These are phyloP conservation scores for Lasioglossum leucozonium DNA, from an alignment of 2,888 invertebrate genomes.

Conservation along the genomic window DNA sequence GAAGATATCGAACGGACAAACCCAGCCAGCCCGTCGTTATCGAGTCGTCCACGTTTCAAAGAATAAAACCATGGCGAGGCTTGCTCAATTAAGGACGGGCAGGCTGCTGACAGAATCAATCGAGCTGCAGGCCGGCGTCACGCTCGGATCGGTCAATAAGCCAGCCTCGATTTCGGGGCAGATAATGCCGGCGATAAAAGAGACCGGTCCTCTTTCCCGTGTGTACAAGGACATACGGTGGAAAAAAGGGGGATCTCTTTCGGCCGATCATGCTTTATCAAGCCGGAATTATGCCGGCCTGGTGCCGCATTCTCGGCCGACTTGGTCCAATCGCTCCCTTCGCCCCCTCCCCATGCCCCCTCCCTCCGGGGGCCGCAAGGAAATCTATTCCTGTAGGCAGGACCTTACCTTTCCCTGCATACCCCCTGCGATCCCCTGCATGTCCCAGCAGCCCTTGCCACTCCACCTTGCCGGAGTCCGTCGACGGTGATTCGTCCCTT, in stretches of 20 bases:
- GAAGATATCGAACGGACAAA: background rate
- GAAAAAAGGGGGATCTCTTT: constrained; percentile 62
- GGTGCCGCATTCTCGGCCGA: constrained; percentile 74
- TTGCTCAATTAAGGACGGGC: background rate
- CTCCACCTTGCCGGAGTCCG: constrained; percentile 41
- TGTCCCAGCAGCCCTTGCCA: background rate
- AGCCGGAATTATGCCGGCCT: constrained; percentile 76
- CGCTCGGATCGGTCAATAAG: constrained; percentile 69
- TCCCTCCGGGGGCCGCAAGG: constrained; percentile 37
- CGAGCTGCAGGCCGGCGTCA: constrained; percentile 13
- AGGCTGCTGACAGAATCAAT: background rate
- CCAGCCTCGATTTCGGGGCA: constrained; percentile 66
- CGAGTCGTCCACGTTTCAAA: background rate
- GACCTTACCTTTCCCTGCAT: constrained; percentile 34
- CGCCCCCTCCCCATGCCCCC: constrained; percentile 18
- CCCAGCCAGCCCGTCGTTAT: background rate
- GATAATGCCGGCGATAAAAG: constrained; percentile 69
- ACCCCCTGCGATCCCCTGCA: constrained; percentile 3
- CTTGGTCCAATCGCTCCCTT: constrained; percentile 69
- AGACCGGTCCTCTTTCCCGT: constrained; percentile 31
- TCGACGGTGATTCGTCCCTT: constrained; percentile 64
- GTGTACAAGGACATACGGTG: constrained; percentile 10
- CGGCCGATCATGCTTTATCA: constrained; percentile 75
- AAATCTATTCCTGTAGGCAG: constrained; percentile 66
- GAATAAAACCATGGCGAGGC: background rate